A percentile compares a stretch with the other conserved stretches of the same genome.
Evolutionary conservation across 2,888 invertebrate species (phyloP).

Genomic region (Physocephala rufipes): DNA sequence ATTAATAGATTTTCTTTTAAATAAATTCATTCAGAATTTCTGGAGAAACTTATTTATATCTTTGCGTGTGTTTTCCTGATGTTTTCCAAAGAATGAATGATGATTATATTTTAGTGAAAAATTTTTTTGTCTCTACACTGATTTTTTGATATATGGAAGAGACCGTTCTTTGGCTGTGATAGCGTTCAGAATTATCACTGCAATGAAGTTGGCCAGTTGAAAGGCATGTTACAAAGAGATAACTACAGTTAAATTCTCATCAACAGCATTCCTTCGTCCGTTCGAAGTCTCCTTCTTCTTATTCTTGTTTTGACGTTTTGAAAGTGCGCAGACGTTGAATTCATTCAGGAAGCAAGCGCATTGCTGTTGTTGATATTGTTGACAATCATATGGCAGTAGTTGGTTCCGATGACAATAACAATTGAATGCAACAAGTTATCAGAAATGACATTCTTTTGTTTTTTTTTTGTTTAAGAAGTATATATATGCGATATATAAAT

Average conservation of each 20-base stretch:
- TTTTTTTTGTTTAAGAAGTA: too few relatives aligned
- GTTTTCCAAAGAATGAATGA: too few relatives aligned
- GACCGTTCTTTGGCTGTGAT: slow-evolving; percentile 42
- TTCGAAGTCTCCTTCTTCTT: slow-evolving; percentile 32
- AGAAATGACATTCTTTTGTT: too few relatives aligned
- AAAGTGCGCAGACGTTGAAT: slow-evolving; percentile 41
- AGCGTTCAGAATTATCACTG: slow-evolving; percentile 42
- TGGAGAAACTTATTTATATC: slow-evolving; percentile 16
- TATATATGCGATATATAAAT: too few relatives aligned
- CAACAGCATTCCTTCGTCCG: too few relatives aligned
- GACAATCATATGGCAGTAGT: slow-evolving; percentile 39
- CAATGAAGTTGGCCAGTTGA: slow-evolving; percentile 34
- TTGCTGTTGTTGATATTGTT: slow-evolving; percentile 44
- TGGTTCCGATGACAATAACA: too few relatives aligned
- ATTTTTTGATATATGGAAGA: slow-evolving; percentile 49
- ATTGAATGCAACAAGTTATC: too few relatives aligned
- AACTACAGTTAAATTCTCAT: slow-evolving; percentile 12
- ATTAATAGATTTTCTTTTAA: too few relatives aligned
- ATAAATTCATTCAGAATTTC: slow-evolving; percentile 5
- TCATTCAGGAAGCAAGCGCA: slow-evolving; percentile 25
- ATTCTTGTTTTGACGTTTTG: slow-evolving; percentile 34
- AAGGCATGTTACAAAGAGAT: slow-evolving; percentile 47
- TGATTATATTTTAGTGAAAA: slow-evolving; percentile 47
- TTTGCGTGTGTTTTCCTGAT: slow-evolving; percentile 28
- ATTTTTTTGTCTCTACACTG: slow-evolving; percentile 49